Percentiles rank a stretch among this genome's conserved stretches.
These are phyloP conservation scores for Holothuria glaberrima DNA, from an alignment of 35 echinoderm and acorn worm species.

Conservation along the genomic window DNA sequence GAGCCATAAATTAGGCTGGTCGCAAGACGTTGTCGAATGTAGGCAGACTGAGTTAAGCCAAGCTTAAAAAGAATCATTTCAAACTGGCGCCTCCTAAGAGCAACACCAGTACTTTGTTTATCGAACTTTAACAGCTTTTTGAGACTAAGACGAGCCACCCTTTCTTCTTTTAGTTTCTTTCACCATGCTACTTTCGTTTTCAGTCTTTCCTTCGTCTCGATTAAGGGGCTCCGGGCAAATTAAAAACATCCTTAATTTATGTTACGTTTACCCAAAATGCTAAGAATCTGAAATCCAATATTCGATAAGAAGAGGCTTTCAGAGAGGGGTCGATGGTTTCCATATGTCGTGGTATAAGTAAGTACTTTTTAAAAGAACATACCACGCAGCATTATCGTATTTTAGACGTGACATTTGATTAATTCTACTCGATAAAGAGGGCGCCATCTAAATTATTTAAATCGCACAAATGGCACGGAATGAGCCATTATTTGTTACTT, in stretches of 20 bases:
- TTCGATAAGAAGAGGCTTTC: not conserved
- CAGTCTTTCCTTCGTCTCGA: not conserved
- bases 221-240: slow-evolving; percentile 36
- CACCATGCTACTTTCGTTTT: not conserved
- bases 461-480: too few relatives aligned
- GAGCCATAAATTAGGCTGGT: slow-evolving; percentile 51
- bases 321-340: too few relatives aligned
- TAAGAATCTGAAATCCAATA: slow-evolving; percentile 31
- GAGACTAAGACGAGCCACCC: slow-evolving; percentile 6
- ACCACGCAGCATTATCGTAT: too few relatives aligned
- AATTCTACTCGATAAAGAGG: too few relatives aligned
- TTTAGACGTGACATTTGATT: too few relatives aligned
- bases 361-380: too few relatives aligned
- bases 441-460: too few relatives aligned
- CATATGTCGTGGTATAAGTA: too few relatives aligned
- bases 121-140: slow-evolving; percentile 46
- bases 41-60: slow-evolving; percentile 46
- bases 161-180: not conserved
- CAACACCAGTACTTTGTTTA: slow-evolving; percentile 59
- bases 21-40: slow-evolving; percentile 36
- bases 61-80: slow-evolving; percentile 48
- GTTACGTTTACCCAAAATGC: slow-evolving; percentile 37
- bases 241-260: slow-evolving; percentile 48
- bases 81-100: slow-evolving; percentile 52
- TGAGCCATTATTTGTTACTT: too few relatives aligned